Base-by-base conservation (phyloP, 2,113 vertebrate genomes). In the Peromyscus leucopus region DNA sequence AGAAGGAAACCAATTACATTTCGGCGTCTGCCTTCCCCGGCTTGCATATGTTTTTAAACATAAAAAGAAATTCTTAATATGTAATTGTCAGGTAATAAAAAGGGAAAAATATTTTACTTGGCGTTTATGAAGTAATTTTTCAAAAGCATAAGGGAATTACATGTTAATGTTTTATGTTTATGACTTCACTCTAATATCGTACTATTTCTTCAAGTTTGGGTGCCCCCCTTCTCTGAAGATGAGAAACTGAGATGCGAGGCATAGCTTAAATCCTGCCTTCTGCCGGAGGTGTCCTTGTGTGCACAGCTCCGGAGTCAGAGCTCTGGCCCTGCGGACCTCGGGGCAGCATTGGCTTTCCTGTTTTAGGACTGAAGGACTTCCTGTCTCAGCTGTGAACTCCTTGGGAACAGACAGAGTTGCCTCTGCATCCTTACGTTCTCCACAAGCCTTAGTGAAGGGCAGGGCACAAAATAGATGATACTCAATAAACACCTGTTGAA, bases 71-170 rank as follows among this genome's bases (percentile, higher is more conserved):
- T 99, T 99, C 98, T 98, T 99, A 99, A 99, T 99, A 99, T 99
- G 98, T 99, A 99, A 99, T 99, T 99, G 99, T 99, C 99, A 99
- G 98, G 98, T 99, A 99, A 99, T 99, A 99, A 99, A 99, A 99
- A 99, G 97, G 98, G 97, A 96, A 98, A 98, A 99, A 99, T 99
- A 99, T 99, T 99, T 98, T 99, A 99, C 98, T 99, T 98, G 98
- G 98, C 97, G 97, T 98, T 99, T 99, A 99, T 99, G 98, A 99
- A 99, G 99, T 99, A 98, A 99, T 99, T 99, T 99, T 99, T 99
- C 98, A 98, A 99, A 99, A 99, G 98, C 98, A 98, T 98, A 98
- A 99, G 98, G 99, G 98, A 99, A 99, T 99, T 99, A 98, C 98
- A 98, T 98, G 98, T 98, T 99, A 99, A 99, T 98, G 96, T 98